A percentile compares a stretch with the other conserved stretches of the same genome.
phyloP scores from a whole-genome alignment of 2,113 vertebrate species.

The Bothrops jararaca region DNA sequence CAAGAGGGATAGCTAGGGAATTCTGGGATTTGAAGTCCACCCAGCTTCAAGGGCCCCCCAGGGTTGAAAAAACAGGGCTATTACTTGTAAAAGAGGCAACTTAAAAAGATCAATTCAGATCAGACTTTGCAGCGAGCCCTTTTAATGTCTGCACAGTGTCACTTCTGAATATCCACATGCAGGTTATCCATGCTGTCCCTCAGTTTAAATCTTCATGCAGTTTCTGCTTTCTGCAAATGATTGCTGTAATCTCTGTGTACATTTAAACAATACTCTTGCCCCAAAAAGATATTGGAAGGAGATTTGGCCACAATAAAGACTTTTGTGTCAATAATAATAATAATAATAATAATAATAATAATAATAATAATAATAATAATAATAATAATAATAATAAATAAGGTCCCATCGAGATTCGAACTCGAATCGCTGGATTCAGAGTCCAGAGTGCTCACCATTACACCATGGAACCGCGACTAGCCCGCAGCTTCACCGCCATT shows the following conservation, averaged over 20 bases:
- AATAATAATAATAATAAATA: background rate
- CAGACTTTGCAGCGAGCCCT: background rate
- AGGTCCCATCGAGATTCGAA: slow-evolving; percentile 27
- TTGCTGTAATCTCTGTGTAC: background rate
- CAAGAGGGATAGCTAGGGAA: background rate
- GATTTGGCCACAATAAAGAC: background rate
- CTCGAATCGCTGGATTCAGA: slow-evolving; percentile 13
- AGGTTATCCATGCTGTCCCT: too few relatives aligned
- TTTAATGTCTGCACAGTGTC: background rate
- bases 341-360: too few relatives aligned
- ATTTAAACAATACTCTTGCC: background rate
- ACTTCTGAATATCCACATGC: background rate
- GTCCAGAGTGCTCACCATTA: slow-evolving; percentile 26
- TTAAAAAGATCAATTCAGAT: background rate
- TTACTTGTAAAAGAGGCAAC: background rate
- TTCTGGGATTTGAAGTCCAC: background rate
- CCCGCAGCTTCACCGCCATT: fast-evolving
- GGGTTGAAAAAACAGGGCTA: background rate
- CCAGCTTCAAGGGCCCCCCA: too few relatives aligned
- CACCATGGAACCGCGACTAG: background rate
- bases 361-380: too few relatives aligned
- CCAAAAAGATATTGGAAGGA: background rate
- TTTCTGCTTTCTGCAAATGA: too few relatives aligned
- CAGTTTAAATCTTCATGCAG: too few relatives aligned
- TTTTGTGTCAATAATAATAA: background rate